Percentiles rank a stretch among this genome's conserved stretches.
These are phyloP conservation scores for Phoenicopterus ruber DNA, from an alignment of 2,113 vertebrate genomes.

Conservation along the genomic window DNA sequence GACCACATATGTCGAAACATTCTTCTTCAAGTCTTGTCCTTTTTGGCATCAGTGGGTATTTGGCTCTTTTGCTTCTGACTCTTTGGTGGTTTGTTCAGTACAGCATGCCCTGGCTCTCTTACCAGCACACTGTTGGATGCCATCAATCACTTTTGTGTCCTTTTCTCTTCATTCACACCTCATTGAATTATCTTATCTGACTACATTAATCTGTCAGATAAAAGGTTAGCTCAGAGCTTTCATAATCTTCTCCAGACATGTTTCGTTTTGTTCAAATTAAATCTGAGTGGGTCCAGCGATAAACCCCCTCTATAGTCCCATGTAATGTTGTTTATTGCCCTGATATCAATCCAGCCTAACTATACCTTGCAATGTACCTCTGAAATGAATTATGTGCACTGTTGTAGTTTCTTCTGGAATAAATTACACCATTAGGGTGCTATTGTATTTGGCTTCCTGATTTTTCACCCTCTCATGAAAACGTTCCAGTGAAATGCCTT, in stretches of 20 bases:
- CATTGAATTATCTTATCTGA: background rate
- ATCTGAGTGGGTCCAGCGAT: background rate
- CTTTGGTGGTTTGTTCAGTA: background rate
- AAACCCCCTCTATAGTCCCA: background rate
- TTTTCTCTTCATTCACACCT: background rate
- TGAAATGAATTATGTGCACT: background rate
- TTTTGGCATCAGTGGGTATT: background rate
- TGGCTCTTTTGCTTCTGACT: background rate
- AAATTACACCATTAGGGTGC: background rate
- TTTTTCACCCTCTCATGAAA: background rate
- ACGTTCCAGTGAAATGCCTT: background rate
- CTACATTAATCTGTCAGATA: background rate
- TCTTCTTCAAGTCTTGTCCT: background rate
- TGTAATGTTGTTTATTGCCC: background rate
- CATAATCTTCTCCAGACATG: background rate
- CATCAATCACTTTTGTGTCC: background rate
- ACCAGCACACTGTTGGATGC: background rate
- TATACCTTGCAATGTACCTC: background rate
- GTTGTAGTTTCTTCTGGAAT: background rate
- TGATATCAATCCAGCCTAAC: background rate
- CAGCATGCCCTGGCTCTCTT: background rate
- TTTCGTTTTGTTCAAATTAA: background rate
- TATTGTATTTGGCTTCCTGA: background rate
- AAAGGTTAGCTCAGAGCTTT: background rate
- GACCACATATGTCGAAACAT: accelerated